A percentile compares a stretch with the other conserved stretches of the same genome.
These are phyloP conservation scores for Dolomedes plantarius DNA, from an alignment of 2,888 invertebrate species.

Conservation along the genomic window DNA sequence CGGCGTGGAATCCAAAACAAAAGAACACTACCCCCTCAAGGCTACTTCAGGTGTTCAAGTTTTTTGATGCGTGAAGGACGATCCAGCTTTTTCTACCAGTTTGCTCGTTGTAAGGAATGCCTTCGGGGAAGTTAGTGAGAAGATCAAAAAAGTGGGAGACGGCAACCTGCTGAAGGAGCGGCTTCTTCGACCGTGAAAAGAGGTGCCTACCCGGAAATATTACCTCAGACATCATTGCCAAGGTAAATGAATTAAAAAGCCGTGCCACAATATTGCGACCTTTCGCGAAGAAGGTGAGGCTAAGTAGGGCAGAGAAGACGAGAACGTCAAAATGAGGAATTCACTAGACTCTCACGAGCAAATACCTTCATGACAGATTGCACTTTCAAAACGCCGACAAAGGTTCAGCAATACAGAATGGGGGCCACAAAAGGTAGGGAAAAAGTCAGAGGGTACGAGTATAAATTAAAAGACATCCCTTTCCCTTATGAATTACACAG, in stretches of 20 bases:
- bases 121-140: background rate
- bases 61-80: constrained; percentile 5
- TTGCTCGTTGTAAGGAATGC: background rate
- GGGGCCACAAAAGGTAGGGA: too few relatives aligned
- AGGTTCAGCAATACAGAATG: too few relatives aligned
- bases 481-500: too few relatives aligned
- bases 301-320: background rate
- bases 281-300: background rate
- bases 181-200: constrained; percentile 1
- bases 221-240: constrained; percentile 1
- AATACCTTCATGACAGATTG: too few relatives aligned
- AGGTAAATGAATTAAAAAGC: constrained; percentile 1
- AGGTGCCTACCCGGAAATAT: constrained; percentile 2
- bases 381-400: too few relatives aligned
- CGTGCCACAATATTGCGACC: background rate
- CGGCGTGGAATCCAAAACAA: background rate
- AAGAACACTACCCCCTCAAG: constrained; percentile 8
- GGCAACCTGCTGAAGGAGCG: constrained; percentile 1
- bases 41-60: background rate
- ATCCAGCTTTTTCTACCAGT: background rate
- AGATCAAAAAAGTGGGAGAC: background rate
- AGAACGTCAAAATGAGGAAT: background rate
- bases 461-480: too few relatives aligned
- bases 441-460: too few relatives aligned
- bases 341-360: too few relatives aligned